Evolutionary conservation across 2,888 invertebrate genomes (phyloP).

Genomic region (Caenorhabditis japonica): DNA sequence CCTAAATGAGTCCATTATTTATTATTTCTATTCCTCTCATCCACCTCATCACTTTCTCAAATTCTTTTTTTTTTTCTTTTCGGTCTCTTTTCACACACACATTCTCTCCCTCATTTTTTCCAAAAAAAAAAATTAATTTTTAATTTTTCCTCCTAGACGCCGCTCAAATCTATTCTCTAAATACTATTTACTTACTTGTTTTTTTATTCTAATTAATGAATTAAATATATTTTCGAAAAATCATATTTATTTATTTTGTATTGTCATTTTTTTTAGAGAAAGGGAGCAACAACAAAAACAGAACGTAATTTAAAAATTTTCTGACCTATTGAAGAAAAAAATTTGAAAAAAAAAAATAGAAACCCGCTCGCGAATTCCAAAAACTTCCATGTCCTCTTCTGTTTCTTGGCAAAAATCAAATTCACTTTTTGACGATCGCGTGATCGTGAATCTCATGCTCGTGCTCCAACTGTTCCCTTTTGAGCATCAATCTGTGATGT

Average conservation of each 20-base stretch:
- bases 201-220: no score
- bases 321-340: slow-evolving; percentile 1
- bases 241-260: slow-evolving; percentile 5
- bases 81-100: not conserved
- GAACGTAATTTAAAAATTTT: not conserved
- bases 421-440: no score
- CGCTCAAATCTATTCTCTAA: no score
- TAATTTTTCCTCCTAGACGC: no score
- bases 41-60: no score
- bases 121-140: no score
- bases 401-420: no score
- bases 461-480: slow-evolving; percentile 39
- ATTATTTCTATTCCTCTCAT: not conserved
- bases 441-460: slow-evolving; percentile 17
- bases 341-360: slow-evolving; percentile 14
- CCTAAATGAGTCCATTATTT: not conserved
- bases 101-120: no score
- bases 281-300: no score
- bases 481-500: slow-evolving; percentile 35
- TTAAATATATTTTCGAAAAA: no score
- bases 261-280: no score
- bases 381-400: not conserved
- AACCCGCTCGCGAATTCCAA: slow-evolving; percentile 17
- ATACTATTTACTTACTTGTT: no score
- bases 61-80: not conserved